phyloP scores from a whole-genome alignment of 2,888 invertebrate species.

The Incurvaria masculella region DNA sequence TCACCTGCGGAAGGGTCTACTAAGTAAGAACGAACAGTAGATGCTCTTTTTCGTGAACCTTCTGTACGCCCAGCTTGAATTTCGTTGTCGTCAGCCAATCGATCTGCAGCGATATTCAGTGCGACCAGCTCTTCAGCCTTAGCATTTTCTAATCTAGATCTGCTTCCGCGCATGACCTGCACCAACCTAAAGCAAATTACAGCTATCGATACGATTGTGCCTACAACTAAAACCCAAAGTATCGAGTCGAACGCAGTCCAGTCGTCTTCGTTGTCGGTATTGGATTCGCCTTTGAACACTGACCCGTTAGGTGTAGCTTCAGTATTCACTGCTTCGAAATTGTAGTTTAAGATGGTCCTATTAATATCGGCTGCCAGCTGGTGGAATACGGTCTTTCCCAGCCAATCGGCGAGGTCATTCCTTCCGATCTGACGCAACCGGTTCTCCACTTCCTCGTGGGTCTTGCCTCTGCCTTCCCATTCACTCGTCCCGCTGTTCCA shows the following conservation, averaged over 20 bases:
- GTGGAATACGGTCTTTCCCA: conserved; percentile 54
- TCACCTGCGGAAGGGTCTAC: no score
- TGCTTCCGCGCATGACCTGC: neutral
- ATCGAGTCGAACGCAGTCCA: conserved; percentile 29
- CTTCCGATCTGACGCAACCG: conserved; percentile 58
- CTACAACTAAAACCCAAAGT: conserved; percentile 12
- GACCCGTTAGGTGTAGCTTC: conserved; percentile 18
- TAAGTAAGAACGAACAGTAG: no score
- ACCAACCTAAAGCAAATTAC: no score
- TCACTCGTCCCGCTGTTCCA: conserved; percentile 47
- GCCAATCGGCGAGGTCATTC: conserved; percentile 58
- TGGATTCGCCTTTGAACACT: conserved; percentile 10
- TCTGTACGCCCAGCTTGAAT: no score
- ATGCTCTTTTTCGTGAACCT: no score
- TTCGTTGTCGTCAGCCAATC: no score
- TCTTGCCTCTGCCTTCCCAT: conserved; percentile 52
- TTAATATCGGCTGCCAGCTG: conserved; percentile 50
- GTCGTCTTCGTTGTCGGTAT: conserved; percentile 11
- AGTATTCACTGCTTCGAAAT: conserved; percentile 16
- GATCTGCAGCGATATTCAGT: no score
- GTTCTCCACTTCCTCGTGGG: conserved; percentile 52
- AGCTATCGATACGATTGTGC: neutral
- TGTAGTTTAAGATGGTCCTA: conserved; percentile 23
- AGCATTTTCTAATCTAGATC: neutral
- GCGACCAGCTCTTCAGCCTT: neutral